phyloP scores from a whole-genome alignment of 2,113 vertebrate genomes.

The Gnathonemus longibarbis region DNA sequence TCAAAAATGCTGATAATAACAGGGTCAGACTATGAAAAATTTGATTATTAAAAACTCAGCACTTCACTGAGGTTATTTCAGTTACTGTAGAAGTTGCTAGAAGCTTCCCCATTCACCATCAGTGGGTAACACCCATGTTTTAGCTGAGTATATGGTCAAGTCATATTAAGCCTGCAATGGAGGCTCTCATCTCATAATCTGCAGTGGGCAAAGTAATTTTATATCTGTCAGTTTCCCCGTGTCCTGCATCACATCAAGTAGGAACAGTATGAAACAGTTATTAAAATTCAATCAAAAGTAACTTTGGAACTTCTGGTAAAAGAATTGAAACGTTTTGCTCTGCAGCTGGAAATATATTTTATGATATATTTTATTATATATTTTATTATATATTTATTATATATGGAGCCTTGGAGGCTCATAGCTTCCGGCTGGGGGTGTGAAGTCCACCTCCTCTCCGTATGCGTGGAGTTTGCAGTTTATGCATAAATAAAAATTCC shows the following conservation, averaged over 20 bases:
- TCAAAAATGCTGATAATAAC: neutral
- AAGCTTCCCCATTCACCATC: neutral
- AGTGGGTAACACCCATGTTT: neutral
- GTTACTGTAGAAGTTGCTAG: neutral
- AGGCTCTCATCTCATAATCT: neutral
- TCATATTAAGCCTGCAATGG: neutral
- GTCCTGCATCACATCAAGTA: neutral
- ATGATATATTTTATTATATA: neutral
- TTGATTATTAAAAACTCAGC: neutral
- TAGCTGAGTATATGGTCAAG: neutral
- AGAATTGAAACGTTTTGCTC: neutral
- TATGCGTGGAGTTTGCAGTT: neutral
- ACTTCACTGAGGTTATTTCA: neutral
- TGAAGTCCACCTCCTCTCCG: neutral
- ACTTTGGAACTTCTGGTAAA: neutral
- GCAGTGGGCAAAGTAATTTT: neutral
- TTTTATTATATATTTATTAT: neutral
- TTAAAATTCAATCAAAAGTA: neutral
- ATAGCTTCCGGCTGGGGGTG: neutral
- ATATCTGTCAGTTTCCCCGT: neutral
- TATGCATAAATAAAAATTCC: neutral
- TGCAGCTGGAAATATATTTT: neutral
- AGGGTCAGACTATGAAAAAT: neutral
- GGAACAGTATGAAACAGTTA: neutral
- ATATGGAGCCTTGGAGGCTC: neutral